These are phyloP conservation scores for Meiosimyza decipiens DNA, from an alignment of 2,888 invertebrate species.

Conservation along the genomic window DNA sequence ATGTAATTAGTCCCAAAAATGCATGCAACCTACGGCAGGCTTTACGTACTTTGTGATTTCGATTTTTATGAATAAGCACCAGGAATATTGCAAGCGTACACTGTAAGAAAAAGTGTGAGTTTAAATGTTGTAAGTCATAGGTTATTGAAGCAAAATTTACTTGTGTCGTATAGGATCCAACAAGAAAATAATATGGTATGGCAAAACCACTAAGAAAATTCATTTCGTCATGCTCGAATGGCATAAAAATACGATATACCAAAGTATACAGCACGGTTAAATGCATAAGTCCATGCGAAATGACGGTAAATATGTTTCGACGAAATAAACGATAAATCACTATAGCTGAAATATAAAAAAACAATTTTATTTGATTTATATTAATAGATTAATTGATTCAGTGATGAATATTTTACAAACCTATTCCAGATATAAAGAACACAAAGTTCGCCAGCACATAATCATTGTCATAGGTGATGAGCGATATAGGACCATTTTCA, in stretches of 20 bases:
- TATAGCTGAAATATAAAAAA: not conserved
- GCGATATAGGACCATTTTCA: too few species aligned
- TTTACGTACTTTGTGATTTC: not conserved
- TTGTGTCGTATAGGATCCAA: not conserved
- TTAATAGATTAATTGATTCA: too few species aligned
- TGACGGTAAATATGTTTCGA: slow-evolving; percentile 7
- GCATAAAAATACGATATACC: slow-evolving; percentile 3
- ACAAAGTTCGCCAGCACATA: too few species aligned
- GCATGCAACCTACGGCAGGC: not conserved
- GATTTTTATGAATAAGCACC: not conserved
- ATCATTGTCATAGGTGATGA: too few species aligned
- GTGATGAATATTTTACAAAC: too few species aligned
- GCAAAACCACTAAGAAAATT: not conserved
- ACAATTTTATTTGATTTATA: too few species aligned
- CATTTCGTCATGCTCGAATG: not conserved
- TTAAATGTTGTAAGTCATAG: not conserved
- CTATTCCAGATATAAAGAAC: too few species aligned
- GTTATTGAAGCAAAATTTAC: not conserved
- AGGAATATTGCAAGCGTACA: not conserved
- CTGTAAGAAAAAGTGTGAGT: not conserved
- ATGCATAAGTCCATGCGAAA: slow-evolving; percentile 3
- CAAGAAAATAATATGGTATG: slow-evolving; percentile 1
- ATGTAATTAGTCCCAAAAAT: not conserved
- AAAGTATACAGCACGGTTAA: not conserved
- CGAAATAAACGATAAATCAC: not conserved